Evolutionary conservation across 2,113 vertebrate species (phyloP), one percentile per base, ranked within the genome.

Genomic region (Cathartes aura): DNA sequence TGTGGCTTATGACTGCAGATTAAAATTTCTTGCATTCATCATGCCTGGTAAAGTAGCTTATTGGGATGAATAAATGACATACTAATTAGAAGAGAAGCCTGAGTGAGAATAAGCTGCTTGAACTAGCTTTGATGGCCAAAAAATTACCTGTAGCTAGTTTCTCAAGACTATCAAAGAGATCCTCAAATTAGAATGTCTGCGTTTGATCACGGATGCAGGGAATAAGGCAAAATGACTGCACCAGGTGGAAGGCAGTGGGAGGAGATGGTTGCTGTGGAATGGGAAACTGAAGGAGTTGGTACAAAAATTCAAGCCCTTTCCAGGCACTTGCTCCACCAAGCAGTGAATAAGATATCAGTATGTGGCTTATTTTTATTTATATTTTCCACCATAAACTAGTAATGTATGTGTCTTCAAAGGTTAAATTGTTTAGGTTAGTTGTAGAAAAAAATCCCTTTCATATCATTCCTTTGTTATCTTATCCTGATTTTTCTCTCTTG

Each of bases 151-250:
- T 91, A 95, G 81, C 62, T 91, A 38, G 29, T 68, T 94, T 73
- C 81, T 88, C 52, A 75, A 82, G 91, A 87, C 95, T 94, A 92
- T 91, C 97, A 96, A 83, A 93, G 91, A 80, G 50, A 72, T 80
- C 74, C n/a, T 91, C 84, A 72, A 72, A 93, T 96, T 79, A 75
- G 83, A 91, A 68, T 53, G 73, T 81, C 72, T 78, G 59, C 56
- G 89, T 96, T 95, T 97, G 91, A 97, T 96, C 48, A 2, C 12
- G 85, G 91, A 91, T 91, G 81, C 86, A 75, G 87, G 66, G 89
- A 91, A 66, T 11, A 58, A 92, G 82, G 82, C 70, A 86, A 58
- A 92, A 73, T n/a, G 38, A 60, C 42, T 62, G 66, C 63, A 83
- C 32, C 32, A 32, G 12, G 67, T 68, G 48, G 50, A 76, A 83